Evolutionary conservation across 2,888 invertebrate species (phyloP), one percentile per base, ranked within the genome.

Genomic region (Atethmia centrago): DNA sequence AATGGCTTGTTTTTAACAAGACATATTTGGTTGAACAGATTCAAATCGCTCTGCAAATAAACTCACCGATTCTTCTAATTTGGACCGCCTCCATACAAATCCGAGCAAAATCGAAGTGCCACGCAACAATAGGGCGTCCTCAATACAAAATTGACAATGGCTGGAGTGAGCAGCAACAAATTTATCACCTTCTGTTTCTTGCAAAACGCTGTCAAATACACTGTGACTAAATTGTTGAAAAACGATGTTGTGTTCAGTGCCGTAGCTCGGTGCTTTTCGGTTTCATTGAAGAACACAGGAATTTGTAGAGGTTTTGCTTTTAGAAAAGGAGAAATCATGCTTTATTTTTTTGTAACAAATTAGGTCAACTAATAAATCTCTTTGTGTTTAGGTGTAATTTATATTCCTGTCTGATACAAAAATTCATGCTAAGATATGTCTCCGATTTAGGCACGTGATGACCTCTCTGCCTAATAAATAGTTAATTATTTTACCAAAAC

Each of bases 81-180:
- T 85, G 62, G 0, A 79, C 89, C 89, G 74, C 56, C 71, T 73
- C 68, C 72, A 78, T 90, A 93, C 92, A 92, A 95, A 95, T 93
- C 92, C 95, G 94, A 95, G 93, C 94, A 95, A 94, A 96, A 96
- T 96, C 95, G 94, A 95, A 95, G 91, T 93, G 91, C 90, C 89
- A 90, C 86, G 88, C 90, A 92, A 95, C 95, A 95, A 95, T 95
- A 89, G 94, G 77, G 86, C 93, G 93, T 93, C 92, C 93, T 95
- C 95, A 95, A 95, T 95, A 95, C 94, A 92, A 93, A 94, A 95
- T 94, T 94, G 94, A 95, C 95, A 95, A 95, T 94, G 89, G 92
- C 88, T 85, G 88, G 92, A 90, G 93, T 92, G 92, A 92, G 90
- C 90, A 92, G 90, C 90, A 89, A 84, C 89, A 92, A 92, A 95